phyloP scores from a whole-genome alignment of 1,140 invertebrate species.

The Pseudomyrmex gracilis region DNA sequence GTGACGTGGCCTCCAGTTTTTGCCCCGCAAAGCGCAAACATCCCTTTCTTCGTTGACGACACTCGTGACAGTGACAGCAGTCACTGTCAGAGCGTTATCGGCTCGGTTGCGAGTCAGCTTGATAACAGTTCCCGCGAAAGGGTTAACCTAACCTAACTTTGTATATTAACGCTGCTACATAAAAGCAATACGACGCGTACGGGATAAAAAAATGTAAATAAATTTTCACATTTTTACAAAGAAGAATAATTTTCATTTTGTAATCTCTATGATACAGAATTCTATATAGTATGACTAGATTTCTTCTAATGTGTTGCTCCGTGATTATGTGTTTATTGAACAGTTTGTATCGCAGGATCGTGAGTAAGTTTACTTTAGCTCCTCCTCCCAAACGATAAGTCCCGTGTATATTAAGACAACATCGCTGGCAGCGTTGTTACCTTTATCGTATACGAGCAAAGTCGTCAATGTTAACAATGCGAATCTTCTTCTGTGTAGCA shows the following conservation, averaged over 20 bases:
- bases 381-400: constrained; percentile 45
- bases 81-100: constrained; percentile 70
- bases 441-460: constrained; percentile 20
- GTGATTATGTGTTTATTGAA: constrained; percentile 14
- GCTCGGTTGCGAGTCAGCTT: constrained; percentile 15
- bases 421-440: constrained; percentile 38
- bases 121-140: neutral
- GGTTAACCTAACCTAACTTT: constrained; percentile 29
- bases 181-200: neutral
- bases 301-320: neutral
- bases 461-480: constrained; percentile 25
- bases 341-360: constrained; percentile 41
- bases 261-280: neutral
- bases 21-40: constrained; percentile 71
- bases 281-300: neutral
- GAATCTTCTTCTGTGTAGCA: neutral
- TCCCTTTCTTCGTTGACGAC: constrained; percentile 71
- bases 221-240: neutral
- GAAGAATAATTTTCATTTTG: too few relatives aligned
- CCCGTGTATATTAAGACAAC: constrained; percentile 45
- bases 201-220: neutral
- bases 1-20: constrained; percentile 77
- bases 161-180: neutral
- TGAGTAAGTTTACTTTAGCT: constrained; percentile 43
- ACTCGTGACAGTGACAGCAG: constrained; percentile 66